Percentiles rank a stretch among this genome's conserved stretches.
These are phyloP conservation scores for Ictidomys tridecemlineatus DNA, from an alignment of 2,113 vertebrate species.

Conservation along the genomic window DNA sequence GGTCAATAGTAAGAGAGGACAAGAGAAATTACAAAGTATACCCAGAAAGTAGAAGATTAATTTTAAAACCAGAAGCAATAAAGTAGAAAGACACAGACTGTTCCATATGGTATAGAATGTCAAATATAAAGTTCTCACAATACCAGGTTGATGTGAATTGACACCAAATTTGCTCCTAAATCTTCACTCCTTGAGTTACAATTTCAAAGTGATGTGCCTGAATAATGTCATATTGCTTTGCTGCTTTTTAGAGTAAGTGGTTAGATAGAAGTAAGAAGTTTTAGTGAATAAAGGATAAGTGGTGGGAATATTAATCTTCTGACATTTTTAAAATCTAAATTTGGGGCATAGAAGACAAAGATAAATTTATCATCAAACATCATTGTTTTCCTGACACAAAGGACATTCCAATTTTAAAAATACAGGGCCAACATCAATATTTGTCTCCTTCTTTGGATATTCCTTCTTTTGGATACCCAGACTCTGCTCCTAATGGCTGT, in stretches of 20 bases:
- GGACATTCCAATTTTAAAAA: neutral
- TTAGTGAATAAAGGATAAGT: neutral
- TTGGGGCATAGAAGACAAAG: neutral
- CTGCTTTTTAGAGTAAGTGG: neutral
- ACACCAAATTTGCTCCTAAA: conserved; percentile 19
- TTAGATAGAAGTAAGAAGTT: neutral
- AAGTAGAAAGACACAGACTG: conserved; percentile 3
- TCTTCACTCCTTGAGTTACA: neutral
- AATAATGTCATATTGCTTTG: neutral
- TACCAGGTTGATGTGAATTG: neutral
- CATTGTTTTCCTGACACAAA: neutral
- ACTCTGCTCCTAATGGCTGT: neutral
- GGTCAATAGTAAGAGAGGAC: neutral
- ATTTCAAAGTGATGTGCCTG: neutral
- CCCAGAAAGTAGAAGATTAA: neutral
- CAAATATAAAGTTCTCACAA: conserved; percentile 31
- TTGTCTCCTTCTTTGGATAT: neutral
- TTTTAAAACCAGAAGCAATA: conserved; percentile 1
- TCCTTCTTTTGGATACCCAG: neutral
- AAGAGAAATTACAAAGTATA: conserved; percentile 44
- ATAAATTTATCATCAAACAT: neutral
- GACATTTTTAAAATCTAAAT: conserved; percentile 24
- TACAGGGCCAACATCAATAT: neutral
- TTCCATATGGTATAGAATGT: neutral
- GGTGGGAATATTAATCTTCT: neutral